Evolutionary conservation across 2,113 vertebrate genomes (phyloP).

Genomic region (Tympanuchus pallidicinctus): DNA sequence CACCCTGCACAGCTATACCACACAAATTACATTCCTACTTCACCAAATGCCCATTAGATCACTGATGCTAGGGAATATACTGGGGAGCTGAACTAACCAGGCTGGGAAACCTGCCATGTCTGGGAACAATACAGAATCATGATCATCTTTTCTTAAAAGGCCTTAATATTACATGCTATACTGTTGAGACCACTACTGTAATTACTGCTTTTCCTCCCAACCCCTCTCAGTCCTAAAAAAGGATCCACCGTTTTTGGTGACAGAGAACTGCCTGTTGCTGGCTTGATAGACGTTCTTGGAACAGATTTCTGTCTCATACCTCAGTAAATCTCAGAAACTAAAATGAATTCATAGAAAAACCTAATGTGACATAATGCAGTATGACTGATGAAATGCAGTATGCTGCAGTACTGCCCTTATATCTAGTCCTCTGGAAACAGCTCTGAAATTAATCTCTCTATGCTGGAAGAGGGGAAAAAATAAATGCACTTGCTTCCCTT

Average conservation of each 20-base stretch:
- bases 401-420: conserved; percentile 44
- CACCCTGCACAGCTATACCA: background rate
- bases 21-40: no score
- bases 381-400: conserved; percentile 74
- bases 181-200: background rate
- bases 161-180: background rate
- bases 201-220: background rate
- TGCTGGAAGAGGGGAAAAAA: conserved; percentile 51
- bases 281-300: conserved; percentile 48
- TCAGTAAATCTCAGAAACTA: conserved; percentile 65
- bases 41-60: background rate
- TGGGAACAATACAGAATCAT: accelerated
- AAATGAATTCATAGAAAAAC: conserved; percentile 71
- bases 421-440: conserved; percentile 66
- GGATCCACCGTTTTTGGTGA: background rate
- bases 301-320: conserved; percentile 65
- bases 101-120: background rate
- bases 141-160: background rate
- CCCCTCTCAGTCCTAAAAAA: background rate
- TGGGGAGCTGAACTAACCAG: accelerated
- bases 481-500: conserved; percentile 20
- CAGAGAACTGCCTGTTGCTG: background rate
- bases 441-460: conserved; percentile 60
- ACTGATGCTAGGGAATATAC: background rate
- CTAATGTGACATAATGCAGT: conserved; percentile 68